Evolutionary conservation across 2,797 vertebrate species (phyloP).

Genomic region (Pitangus sulphuratus): DNA sequence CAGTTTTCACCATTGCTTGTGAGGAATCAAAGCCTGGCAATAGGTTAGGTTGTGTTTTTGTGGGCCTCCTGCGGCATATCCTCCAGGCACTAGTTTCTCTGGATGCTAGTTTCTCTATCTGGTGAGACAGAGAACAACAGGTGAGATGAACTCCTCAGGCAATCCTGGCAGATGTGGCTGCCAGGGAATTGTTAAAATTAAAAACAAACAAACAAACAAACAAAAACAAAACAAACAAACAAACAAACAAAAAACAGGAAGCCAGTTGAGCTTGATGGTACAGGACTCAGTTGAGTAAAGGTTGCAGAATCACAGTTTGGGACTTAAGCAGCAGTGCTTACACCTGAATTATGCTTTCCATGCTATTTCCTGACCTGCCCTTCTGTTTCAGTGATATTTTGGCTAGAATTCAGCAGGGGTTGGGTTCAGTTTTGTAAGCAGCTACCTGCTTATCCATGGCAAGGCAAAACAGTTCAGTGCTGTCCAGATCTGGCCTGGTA

Average conservation of each 20-base stretch:
- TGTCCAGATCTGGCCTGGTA: neutral
- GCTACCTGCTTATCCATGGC: neutral
- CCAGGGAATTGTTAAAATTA: neutral
- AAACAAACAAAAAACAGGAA: neutral
- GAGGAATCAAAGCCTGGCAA: fast-evolving
- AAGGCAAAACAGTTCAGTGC: neutral
- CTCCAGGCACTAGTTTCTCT: neutral
- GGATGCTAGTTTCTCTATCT: neutral
- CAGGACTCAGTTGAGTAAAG: neutral
- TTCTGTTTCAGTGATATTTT: neutral
- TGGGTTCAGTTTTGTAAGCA: neutral
- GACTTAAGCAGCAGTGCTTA: neutral
- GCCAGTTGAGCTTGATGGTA: neutral
- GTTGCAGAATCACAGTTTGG: neutral
- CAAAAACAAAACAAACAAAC: neutral
- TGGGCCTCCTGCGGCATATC: neutral
- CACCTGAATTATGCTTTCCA: neutral
- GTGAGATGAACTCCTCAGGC: neutral
- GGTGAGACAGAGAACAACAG: neutral
- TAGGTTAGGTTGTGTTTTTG: neutral
- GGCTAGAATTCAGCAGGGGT: neutral
- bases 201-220: neutral
- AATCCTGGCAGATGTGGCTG: neutral
- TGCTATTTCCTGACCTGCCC: neutral
- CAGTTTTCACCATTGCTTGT: neutral